Conservation (phyloP, 2,888 invertebrate species). For the Tridacna crocea region DNA sequence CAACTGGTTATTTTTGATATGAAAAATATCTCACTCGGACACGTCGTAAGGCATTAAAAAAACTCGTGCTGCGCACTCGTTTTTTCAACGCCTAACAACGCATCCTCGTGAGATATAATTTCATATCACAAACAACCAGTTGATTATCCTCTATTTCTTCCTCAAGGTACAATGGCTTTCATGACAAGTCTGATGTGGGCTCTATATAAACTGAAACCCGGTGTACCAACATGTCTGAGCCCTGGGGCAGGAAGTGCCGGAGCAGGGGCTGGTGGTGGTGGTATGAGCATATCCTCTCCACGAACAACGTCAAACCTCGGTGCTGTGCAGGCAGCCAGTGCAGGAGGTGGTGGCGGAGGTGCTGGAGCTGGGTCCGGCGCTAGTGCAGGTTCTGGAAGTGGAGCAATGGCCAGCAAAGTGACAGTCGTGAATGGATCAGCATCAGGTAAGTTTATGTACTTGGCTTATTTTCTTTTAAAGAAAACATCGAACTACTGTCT, state of each 20-base stretch:
- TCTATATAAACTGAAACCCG: slow-evolving; percentile 79
- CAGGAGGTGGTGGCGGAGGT: slow-evolving; percentile 60
- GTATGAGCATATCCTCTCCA: slow-evolving; percentile 75
- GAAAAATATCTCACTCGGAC: too few relatives aligned
- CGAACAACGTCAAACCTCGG: slow-evolving; percentile 69
- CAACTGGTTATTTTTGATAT: too few relatives aligned
- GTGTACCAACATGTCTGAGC: slow-evolving; percentile 70
- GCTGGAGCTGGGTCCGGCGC: slow-evolving; percentile 65
- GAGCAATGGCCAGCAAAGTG: slow-evolving; percentile 53
- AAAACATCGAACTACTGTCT: too few relatives aligned
- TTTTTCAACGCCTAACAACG: too few relatives aligned
- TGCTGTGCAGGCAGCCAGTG: slow-evolving; percentile 69
- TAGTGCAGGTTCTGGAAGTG: slow-evolving; percentile 62
- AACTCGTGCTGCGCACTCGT: too few relatives aligned
- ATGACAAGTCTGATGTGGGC: slow-evolving; percentile 80
- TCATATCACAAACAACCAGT: too few relatives aligned
- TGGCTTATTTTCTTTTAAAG: too few relatives aligned
- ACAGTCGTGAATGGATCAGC: slow-evolving; percentile 66
- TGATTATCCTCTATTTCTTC: too few relatives aligned
- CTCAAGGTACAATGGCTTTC: slow-evolving; percentile 67
- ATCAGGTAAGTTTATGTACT: slow-evolving; percentile 36
- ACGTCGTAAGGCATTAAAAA: too few relatives aligned
- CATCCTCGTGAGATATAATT: too few relatives aligned
- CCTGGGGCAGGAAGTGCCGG: slow-evolving; percentile 65
- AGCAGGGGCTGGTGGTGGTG: slow-evolving; percentile 58